Base-by-base conservation (phyloP, 35 echinoderm and acorn worm species). In the Acanthaster planci region DNA sequence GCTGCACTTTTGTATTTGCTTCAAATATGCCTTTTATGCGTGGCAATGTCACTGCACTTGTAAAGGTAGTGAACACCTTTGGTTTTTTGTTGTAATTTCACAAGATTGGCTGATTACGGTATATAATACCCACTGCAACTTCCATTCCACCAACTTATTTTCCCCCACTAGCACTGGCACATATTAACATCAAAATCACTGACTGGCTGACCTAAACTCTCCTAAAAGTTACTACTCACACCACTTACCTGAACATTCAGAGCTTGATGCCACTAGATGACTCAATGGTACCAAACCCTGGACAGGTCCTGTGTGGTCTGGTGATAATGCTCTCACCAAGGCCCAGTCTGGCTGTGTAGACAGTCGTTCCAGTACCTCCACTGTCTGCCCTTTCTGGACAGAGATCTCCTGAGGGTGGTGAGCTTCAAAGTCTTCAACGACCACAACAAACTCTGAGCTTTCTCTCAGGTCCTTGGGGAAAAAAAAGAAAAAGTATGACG, bases 381-480 rank as follows among this genome's bases (percentile, higher is more conserved):
- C 90, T 0, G 90, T 93, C 84, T 97, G 90, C 54, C 94, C 94
- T 38, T 89, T 80, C 8, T 39, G 38, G 5, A 97, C 90, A 10
- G 90, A 83, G 29, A 97, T 51, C 78, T 97, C 85, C 16, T 90
- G 85, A 22, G 47, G 32, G 1, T 87, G 79, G 16, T 34, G 26
- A 7, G 94, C 94, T 51, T 83, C 78, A 72, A 92, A 97, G 54
- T 97, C 94, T 44, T 97, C 90, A 12, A 97, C 21, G 7, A 97
- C 94, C 51, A 91, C 84, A 15, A 86, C 87, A 36, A 88, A 87
- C 56, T 97, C 94, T 21, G 82, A 77, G 78, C 94, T 97, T 22
- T 85, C 76, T 27, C 94, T 80, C 15, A 79, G 80, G 32, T 97
- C 94, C 93, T 95, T 67, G 0, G 85, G 22, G 52, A 17, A 39